A percentile compares a stretch with the other conserved stretches of the same genome.
Evolutionary conservation across 2,888 invertebrate species (phyloP).

Genomic region (Macaria notata): DNA sequence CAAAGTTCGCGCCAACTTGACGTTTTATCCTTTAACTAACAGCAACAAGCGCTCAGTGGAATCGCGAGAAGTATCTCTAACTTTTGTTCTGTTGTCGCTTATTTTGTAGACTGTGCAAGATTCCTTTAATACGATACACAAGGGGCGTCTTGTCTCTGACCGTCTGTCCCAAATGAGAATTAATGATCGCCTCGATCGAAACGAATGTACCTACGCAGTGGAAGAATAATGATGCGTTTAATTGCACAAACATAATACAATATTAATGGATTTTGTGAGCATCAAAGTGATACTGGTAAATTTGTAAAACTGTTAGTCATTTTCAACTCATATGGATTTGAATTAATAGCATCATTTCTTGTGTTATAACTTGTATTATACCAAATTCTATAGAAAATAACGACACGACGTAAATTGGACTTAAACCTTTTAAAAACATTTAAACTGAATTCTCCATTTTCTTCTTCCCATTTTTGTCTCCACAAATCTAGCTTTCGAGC

Average conservation of each 20-base stretch:
- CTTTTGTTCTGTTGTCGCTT: background rate
- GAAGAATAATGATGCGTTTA: constrained; percentile 25
- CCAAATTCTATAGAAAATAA: too few species aligned
- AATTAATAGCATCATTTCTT: too few species aligned
- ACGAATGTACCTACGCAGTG: constrained; percentile 7
- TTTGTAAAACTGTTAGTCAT: too few species aligned
- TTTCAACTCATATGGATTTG: too few species aligned
- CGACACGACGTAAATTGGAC: too few species aligned
- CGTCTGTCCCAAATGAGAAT: constrained; percentile 68
- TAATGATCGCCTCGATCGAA: constrained; percentile 55
- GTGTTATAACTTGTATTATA: too few species aligned
- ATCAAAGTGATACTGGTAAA: too few species aligned
- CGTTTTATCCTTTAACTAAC: background rate
- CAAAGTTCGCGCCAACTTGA: background rate
- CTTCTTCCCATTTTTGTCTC: too few species aligned
- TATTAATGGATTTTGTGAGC: too few species aligned
- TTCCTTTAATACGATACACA: constrained; percentile 27
- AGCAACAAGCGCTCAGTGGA: background rate
- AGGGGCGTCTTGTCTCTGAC: constrained; percentile 37
- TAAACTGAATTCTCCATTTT: too few species aligned
- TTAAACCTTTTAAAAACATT: too few species aligned
- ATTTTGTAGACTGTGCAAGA: background rate
- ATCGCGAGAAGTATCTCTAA: background rate
- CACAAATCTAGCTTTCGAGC: background rate
- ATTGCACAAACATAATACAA: constrained; percentile 1